These are phyloP conservation scores for Pandion haliaetus DNA, from an alignment of 2,113 vertebrate species.

Conservation along the genomic window DNA sequence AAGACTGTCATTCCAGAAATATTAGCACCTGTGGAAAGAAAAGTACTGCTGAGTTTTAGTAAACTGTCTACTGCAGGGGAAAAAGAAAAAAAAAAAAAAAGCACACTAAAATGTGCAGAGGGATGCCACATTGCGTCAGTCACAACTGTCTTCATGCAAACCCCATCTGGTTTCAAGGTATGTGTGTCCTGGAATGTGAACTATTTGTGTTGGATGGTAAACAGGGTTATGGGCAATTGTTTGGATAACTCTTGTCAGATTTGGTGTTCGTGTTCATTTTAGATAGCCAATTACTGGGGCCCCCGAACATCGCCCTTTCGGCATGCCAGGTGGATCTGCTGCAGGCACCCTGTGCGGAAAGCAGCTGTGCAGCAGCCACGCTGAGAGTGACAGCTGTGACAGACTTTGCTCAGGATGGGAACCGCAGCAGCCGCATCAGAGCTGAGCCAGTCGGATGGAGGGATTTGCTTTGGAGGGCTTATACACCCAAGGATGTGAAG, in stretches of 20 bases:
- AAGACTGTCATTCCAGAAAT: neutral
- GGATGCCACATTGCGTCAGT: neutral
- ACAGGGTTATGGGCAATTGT: accelerated
- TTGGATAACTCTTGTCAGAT: neutral
- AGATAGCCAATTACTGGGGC: constrained; percentile 62
- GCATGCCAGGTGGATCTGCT: constrained; percentile 75
- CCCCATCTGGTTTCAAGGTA: neutral
- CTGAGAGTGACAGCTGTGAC: constrained; percentile 75
- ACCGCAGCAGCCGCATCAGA: constrained; percentile 56
- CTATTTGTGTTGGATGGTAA: neutral
- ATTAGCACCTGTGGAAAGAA: neutral
- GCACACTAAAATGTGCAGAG: neutral
- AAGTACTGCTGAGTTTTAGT: neutral
- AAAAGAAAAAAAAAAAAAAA: neutral
- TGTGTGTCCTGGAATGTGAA: neutral
- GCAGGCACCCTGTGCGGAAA: constrained; percentile 32
- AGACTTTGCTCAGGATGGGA: constrained; percentile 75
- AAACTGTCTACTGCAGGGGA: neutral
- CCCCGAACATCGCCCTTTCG: constrained; percentile 71
- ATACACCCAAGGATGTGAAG: constrained; percentile 67
- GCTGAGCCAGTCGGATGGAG: neutral
- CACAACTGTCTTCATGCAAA: neutral
- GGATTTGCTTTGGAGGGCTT: constrained; percentile 73
- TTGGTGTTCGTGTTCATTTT: neutral
- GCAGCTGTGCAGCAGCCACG: constrained; percentile 62